phyloP scores from a whole-genome alignment of 2,888 invertebrate species.

The Bombyx huttoni region DNA sequence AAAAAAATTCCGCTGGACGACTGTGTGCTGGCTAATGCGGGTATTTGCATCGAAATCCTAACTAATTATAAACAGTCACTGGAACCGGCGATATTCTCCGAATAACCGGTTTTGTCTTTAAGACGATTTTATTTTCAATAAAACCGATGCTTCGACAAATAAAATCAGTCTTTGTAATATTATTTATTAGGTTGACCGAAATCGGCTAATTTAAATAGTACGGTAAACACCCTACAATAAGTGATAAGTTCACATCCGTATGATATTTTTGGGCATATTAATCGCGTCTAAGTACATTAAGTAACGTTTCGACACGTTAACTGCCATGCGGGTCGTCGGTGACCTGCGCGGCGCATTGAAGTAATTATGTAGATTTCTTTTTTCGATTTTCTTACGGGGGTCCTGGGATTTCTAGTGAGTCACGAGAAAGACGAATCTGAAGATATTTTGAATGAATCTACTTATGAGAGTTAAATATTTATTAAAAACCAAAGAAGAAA shows the following conservation, averaged over 20 bases:
- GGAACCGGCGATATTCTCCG: conserved; percentile 8
- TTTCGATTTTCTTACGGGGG: too few relatives aligned
- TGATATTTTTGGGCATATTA: too few relatives aligned
- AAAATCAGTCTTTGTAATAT: conserved; percentile 29
- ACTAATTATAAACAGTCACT: not conserved
- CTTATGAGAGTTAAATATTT: too few relatives aligned
- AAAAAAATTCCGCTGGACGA: conserved; percentile 21
- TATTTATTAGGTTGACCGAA: conserved; percentile 6
- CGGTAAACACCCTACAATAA: not conserved
- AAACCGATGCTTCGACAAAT: conserved; percentile 9
- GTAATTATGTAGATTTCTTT: too few relatives aligned
- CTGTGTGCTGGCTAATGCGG: conserved; percentile 31
- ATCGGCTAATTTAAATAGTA: not conserved
- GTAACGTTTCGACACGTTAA: too few relatives aligned
- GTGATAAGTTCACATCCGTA: not conserved
- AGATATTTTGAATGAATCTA: too few relatives aligned
- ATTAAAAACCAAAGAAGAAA: too few relatives aligned
- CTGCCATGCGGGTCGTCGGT: too few relatives aligned
- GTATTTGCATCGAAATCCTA: conserved; percentile 13
- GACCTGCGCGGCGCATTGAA: too few relatives aligned
- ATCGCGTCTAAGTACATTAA: too few relatives aligned
- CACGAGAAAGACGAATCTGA: too few relatives aligned
- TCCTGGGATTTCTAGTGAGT: too few relatives aligned
- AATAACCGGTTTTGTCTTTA: not conserved
- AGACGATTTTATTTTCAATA: not conserved